Conservation (phyloP, 23 tunicate species). For the Botrylloides violaceus region DNA sequence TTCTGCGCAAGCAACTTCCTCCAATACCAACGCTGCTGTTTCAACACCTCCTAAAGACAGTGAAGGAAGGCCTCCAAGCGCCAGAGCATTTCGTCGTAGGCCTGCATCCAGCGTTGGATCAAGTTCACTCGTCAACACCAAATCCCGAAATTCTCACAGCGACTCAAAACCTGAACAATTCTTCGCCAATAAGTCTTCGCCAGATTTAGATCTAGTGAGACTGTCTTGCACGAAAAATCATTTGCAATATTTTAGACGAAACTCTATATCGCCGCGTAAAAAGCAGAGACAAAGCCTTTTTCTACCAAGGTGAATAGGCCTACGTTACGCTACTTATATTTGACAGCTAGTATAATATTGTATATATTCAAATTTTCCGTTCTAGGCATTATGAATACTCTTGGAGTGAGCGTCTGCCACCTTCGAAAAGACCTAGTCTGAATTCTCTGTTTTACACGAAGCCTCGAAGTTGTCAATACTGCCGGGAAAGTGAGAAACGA, state of each 20-base stretch:
- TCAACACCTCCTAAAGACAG: neutral
- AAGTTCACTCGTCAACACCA: neutral
- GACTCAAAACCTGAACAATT: neutral
- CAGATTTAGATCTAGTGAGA: constrained; percentile 17
- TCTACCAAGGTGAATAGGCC: constrained; percentile 19
- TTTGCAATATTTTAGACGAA: constrained; percentile 12
- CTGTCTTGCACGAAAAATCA: constrained; percentile 21
- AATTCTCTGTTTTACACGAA: constrained; percentile 11
- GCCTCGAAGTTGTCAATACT: constrained; percentile 9
- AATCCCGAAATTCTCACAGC: neutral
- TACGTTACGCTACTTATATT: too few relatives aligned
- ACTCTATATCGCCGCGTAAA: neutral
- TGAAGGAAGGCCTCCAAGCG: constrained; percentile 16
- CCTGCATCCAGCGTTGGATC: neutral
- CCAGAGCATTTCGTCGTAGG: constrained; percentile 4
- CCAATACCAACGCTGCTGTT: neutral
- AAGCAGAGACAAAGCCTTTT: neutral
- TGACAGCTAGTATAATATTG: too few relatives aligned
- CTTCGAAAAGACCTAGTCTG: constrained; percentile 16
- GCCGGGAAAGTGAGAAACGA: constrained; percentile 8
- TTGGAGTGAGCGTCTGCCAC: constrained; percentile 23
- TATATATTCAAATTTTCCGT: too few relatives aligned
- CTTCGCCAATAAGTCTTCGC: neutral
- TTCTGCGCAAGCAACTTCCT: neutral
- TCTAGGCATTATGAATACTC: constrained; percentile 20